Percentiles rank a stretch among this genome's conserved stretches.
Conservation (phyloP, 1,140 invertebrate genomes). For the Pantala flavescens region DNA sequence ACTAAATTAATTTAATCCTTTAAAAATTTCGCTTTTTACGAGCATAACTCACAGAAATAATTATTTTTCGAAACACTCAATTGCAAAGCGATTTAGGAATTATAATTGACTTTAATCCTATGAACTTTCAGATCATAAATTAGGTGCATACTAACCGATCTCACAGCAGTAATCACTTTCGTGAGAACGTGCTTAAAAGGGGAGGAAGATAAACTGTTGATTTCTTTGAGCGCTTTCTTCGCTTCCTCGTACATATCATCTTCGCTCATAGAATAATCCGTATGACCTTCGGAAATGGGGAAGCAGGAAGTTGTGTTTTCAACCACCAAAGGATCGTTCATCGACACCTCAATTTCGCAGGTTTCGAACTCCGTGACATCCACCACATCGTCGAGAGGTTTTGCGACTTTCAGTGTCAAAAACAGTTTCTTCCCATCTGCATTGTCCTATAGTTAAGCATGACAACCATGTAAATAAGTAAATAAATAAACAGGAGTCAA, state of each 20-base stretch:
- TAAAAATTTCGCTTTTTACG: no score
- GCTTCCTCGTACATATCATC: neutral
- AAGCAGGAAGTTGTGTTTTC: neutral
- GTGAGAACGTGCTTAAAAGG: neutral
- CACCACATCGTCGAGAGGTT: neutral
- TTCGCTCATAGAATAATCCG: neutral
- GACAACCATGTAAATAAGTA: neutral
- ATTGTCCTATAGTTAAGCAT: neutral
- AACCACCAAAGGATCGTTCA: neutral
- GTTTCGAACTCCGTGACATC: neutral
- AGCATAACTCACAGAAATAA: no score
- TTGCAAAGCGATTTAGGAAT: no score
- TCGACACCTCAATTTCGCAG: neutral
- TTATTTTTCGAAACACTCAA: no score
- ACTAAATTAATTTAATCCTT: no score
- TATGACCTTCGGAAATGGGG: neutral
- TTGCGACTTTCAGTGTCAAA: neutral
- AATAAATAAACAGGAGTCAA: neutral
- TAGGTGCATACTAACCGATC: neutral
- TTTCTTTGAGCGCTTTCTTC: neutral
- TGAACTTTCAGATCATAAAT: neutral
- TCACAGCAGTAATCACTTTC: neutral
- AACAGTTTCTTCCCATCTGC: neutral
- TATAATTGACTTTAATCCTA: no score
- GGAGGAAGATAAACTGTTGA: neutral